phyloP scores from a whole-genome alignment of 2,113 vertebrate genomes.

The Microtus montanus region DNA sequence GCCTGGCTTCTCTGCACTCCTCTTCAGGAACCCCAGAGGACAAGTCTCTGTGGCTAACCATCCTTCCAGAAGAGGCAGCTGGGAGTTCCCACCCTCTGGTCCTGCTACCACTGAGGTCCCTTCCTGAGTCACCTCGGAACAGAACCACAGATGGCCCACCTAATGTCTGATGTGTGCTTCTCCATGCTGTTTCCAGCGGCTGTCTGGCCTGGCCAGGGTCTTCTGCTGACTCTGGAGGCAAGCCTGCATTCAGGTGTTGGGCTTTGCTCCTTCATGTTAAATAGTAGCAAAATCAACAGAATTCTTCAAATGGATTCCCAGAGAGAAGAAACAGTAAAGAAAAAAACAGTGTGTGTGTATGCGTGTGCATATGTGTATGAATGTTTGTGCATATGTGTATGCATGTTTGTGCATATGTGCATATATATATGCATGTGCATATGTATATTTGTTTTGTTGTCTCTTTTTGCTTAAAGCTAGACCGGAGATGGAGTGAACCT shows the following conservation, averaged over 20 bases:
- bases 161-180: neutral
- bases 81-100: neutral
- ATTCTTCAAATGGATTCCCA: neutral
- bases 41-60: neutral
- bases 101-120: neutral
- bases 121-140: neutral
- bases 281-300: conserved; percentile 19
- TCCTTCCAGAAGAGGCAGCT: neutral
- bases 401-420: too few relatives aligned
- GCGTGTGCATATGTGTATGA: neutral
- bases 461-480: neutral
- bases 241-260: neutral
- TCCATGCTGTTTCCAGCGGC: neutral
- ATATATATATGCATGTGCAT: neutral
- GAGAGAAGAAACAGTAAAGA: neutral
- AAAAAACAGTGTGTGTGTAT: neutral
- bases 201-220: neutral
- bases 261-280: conserved; percentile 5
- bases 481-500: neutral
- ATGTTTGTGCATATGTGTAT: neutral
- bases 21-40: neutral
- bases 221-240: neutral
- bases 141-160: neutral
- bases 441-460: neutral
- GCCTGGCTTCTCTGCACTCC: neutral